Evolutionary conservation across 1,140 invertebrate species (phyloP), one percentile per base, ranked within the genome.

Genomic region (Pseudomyrmex gracilis): DNA sequence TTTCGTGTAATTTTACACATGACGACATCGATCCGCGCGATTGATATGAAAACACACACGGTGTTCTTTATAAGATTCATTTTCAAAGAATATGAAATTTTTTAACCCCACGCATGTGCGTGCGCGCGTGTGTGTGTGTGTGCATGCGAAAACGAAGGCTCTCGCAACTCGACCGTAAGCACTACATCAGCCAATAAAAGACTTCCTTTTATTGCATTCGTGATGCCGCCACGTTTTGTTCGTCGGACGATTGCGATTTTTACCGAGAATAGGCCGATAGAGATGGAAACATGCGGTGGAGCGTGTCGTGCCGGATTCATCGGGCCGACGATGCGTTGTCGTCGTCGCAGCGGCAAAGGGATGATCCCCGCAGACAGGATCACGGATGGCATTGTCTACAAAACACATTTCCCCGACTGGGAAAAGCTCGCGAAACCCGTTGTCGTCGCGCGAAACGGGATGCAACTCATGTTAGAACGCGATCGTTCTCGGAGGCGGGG

Each of bases 301-400:
- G 84, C 85, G 74, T 85, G 74, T 86, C 67, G 84, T 49, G 20
- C 12, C 55, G 76, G 53, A 80, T 58, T 80, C 76, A 70, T 43
- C 17, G 61, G 43, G 7, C 84, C 78, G 43, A 71, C 76, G 66
- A 47, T 66, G 55, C 84, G 68, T 82, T 86, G 85, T 85, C 84
- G 85, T 85, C 84, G 68, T 80, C 55, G 70, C 76, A 71, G 10
- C 55, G 20, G 85, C 53, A 51, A 83, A 74, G 68, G 85, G 84
- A 86, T 87, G 68, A 87, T 87, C 84, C 84, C 22, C 68, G 61
- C 55, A 74, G 85, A 87, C 84, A 86, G 68, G 85, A 86, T 87
- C 84, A 85, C 55, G 84, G 76, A 86, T 86, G 78, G 76, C 53
- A 70, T 80, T 70, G 76, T 80, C 66, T 70, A 60, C 76, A 58